Conservation (phyloP, 2,888 invertebrate species). For the Herminia tarsipennalis region DNA sequence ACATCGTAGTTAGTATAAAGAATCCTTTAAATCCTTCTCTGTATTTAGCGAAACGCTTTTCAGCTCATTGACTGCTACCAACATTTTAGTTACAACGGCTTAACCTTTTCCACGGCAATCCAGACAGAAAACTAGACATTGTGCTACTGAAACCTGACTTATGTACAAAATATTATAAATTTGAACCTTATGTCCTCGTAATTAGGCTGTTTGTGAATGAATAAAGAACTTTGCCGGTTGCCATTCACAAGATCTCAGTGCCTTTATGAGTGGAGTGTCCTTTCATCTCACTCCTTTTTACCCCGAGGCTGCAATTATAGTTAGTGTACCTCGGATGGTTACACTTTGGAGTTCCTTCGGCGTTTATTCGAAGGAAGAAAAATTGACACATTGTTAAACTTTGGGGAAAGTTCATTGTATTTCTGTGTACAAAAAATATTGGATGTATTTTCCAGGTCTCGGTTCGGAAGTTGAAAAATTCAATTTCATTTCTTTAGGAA, state of each 20-base stretch:
- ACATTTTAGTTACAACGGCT: slow-evolving; percentile 61
- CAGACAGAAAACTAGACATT: slow-evolving; percentile 72
- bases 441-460: not conserved
- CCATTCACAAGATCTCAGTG: slow-evolving; percentile 62
- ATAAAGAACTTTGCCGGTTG: slow-evolving; percentile 38
- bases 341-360: slow-evolving; percentile 60
- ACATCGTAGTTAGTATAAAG: no score
- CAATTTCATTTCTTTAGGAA: not conserved
- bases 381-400: slow-evolving; percentile 27
- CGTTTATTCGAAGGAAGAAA: slow-evolving; percentile 28
- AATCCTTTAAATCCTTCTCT: slow-evolving; percentile 25
- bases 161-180: not conserved
- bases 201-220: slow-evolving; percentile 38
- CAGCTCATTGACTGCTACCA: slow-evolving; percentile 51
- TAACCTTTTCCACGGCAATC: slow-evolving; percentile 68
- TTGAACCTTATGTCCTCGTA: slow-evolving; percentile 1
- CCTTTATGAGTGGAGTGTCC: slow-evolving; percentile 71
- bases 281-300: slow-evolving; percentile 76
- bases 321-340: slow-evolving; percentile 70
- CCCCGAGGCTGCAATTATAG: slow-evolving; percentile 80
- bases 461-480: not conserved
- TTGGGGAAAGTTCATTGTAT: slow-evolving; percentile 7
- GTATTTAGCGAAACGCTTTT: slow-evolving; percentile 41
- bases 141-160: slow-evolving; percentile 34
- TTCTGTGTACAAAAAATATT: slow-evolving; percentile 10